phyloP scores from a whole-genome alignment of 2,113 vertebrate genomes.

The Notothenia coriiceps region DNA sequence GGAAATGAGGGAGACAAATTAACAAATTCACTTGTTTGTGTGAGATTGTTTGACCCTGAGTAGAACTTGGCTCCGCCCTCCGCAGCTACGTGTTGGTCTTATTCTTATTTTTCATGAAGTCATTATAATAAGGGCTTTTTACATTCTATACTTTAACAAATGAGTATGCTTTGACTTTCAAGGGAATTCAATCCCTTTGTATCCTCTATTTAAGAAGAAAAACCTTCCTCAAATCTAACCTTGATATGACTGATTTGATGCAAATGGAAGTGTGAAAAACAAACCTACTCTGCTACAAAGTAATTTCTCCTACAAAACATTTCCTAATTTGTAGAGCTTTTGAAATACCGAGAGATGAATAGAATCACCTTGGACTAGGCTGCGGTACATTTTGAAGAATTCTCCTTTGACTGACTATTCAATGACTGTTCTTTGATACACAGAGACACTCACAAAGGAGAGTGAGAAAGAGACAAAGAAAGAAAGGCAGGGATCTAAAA shows the following conservation, averaged over 20 bases:
- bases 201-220: background rate
- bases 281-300: background rate
- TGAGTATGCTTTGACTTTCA: background rate
- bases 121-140: background rate
- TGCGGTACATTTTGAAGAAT: background rate
- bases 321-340: conserved; percentile 15
- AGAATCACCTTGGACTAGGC: conserved; percentile 22
- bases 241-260: background rate
- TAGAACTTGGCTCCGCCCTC: too few species aligned
- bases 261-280: background rate
- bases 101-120: background rate
- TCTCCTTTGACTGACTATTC: conserved; percentile 26
- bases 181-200: background rate
- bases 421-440: background rate
- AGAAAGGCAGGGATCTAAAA: conserved; percentile 40
- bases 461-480: conserved; percentile 10
- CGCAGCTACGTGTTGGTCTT: too few species aligned
- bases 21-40: too few species aligned
- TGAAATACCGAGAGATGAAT: background rate
- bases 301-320: background rate
- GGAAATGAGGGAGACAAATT: too few species aligned
- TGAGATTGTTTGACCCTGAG: too few species aligned
- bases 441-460: conserved; percentile 10
- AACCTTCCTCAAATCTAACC: background rate
- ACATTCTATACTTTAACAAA: background rate